phyloP scores from a whole-genome alignment of 2,113 vertebrate species.

The Cnemophilus loriae region DNA sequence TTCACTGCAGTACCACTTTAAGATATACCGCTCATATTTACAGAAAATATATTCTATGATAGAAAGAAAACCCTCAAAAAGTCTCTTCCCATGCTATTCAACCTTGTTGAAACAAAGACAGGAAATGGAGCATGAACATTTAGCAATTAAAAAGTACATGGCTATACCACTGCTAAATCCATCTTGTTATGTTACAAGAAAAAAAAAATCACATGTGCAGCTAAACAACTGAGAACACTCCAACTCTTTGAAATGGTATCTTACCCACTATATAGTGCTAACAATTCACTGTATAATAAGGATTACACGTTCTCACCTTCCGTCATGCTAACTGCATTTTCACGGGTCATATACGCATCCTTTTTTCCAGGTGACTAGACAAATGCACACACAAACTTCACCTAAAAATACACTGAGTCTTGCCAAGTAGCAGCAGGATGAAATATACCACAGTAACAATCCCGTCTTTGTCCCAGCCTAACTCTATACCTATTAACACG shows the following conservation, averaged over 20 bases:
- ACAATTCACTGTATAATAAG: constrained; percentile 34
- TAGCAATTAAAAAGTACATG: constrained; percentile 22
- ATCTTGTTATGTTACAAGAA: background rate
- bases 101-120: constrained; percentile 3
- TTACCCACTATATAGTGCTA: background rate
- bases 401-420: constrained; percentile 58
- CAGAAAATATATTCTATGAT: background rate
- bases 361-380: constrained; percentile 71
- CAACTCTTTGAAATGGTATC: constrained; percentile 45
- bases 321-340: constrained; percentile 54
- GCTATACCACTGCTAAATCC: constrained; percentile 26
- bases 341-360: constrained; percentile 57
- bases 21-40: background rate
- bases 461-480: constrained; percentile 80
- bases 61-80: background rate
- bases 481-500: constrained; percentile 77
- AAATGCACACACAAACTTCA: constrained; percentile 64
- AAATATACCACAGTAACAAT: constrained; percentile 80
- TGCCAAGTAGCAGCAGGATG: constrained; percentile 72
- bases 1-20: background rate
- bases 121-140: constrained; percentile 23
- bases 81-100: background rate
- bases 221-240: constrained; percentile 33
- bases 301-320: constrained; percentile 60
- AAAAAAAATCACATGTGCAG: constrained; percentile 8